Evolutionary conservation across 2,888 invertebrate genomes (phyloP).

Genomic region (Cryptosula pallasiana): DNA sequence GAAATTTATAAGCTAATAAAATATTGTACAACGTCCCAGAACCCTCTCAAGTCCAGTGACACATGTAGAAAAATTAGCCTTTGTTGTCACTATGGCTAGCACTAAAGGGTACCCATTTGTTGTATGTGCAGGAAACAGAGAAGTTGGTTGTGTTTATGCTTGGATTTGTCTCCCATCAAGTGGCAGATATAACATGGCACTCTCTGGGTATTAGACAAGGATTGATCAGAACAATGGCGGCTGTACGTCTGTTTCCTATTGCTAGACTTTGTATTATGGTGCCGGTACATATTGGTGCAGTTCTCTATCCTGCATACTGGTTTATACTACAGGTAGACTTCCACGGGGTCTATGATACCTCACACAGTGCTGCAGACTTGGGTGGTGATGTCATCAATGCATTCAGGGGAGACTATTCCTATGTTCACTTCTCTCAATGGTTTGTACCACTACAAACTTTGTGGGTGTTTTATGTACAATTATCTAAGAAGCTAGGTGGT

Average conservation of each 20-base stretch:
- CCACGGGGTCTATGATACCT: constrained; percentile 40
- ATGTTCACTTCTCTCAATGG: constrained; percentile 9
- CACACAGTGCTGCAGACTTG: constrained; percentile 44
- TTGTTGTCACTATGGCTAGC: too few relatives aligned
- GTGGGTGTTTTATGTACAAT: too few relatives aligned
- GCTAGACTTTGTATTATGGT: too few relatives aligned
- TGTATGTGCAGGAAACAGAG: constrained; percentile 38
- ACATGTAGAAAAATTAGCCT: too few relatives aligned
- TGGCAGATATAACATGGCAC: constrained; percentile 50
- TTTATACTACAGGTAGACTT: constrained; percentile 38
- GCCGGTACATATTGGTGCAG: too few relatives aligned
- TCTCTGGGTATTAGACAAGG: constrained; percentile 47
- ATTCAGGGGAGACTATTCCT: constrained; percentile 26
- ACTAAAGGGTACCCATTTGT: too few relatives aligned
- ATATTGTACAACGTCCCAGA: too few relatives aligned
- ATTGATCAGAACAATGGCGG: constrained; percentile 44
- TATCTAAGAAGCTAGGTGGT: too few relatives aligned
- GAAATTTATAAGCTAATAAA: too few relatives aligned
- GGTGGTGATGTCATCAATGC: constrained; percentile 32
- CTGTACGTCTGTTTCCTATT: constrained; percentile 34
- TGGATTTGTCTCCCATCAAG: constrained; percentile 44
- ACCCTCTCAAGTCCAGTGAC: too few relatives aligned
- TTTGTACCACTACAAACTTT: too few relatives aligned
- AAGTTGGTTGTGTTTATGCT: constrained; percentile 47
- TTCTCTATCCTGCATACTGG: too few relatives aligned